Conservation (phyloP, 1,140 invertebrate genomes). For the Drosophila albomicans region DNA sequence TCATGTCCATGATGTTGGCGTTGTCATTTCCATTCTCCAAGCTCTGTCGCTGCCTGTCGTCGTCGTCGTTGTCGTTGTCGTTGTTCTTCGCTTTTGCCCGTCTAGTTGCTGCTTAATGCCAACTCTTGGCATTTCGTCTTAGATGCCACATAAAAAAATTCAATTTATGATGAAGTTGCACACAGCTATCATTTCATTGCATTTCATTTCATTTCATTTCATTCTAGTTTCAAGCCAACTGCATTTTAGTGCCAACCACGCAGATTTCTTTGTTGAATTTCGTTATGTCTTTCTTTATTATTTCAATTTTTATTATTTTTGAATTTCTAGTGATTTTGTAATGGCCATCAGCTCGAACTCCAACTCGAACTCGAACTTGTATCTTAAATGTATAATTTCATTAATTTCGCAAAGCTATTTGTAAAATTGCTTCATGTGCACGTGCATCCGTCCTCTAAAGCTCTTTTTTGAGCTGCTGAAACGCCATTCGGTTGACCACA, state of each 20-base stretch:
- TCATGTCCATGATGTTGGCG: conserved; percentile 29
- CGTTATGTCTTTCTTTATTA: background rate
- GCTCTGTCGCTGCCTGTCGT: background rate
- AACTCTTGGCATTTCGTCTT: conserved; percentile 78
- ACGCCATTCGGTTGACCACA: conserved; percentile 30
- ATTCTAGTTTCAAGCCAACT: background rate
- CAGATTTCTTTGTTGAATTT: conserved; percentile 46
- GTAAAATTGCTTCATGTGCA: conserved; percentile 32
- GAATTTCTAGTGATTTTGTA: too few relatives aligned
- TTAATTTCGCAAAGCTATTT: conserved; percentile 47
- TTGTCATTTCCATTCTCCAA: conserved; percentile 40
- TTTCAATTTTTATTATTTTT: background rate
- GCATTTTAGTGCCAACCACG: conserved; percentile 64
- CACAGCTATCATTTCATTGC: conserved; percentile 23
- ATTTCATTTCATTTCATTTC: background rate
- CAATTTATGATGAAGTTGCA: conserved; percentile 74
- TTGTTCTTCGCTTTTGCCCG: conserved; percentile 31
- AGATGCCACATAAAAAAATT: conserved; percentile 73
- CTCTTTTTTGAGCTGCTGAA: background rate
- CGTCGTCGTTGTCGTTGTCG: conserved; percentile 7
- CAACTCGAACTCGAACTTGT: conserved; percentile 18
- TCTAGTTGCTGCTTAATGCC: conserved; percentile 73
- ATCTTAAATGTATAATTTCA: conserved; percentile 55
- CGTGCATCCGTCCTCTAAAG: background rate
- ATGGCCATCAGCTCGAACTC: conserved; percentile 1